Base-by-base conservation (phyloP, 2,113 vertebrate genomes). In the Carettochelys insculpta region DNA sequence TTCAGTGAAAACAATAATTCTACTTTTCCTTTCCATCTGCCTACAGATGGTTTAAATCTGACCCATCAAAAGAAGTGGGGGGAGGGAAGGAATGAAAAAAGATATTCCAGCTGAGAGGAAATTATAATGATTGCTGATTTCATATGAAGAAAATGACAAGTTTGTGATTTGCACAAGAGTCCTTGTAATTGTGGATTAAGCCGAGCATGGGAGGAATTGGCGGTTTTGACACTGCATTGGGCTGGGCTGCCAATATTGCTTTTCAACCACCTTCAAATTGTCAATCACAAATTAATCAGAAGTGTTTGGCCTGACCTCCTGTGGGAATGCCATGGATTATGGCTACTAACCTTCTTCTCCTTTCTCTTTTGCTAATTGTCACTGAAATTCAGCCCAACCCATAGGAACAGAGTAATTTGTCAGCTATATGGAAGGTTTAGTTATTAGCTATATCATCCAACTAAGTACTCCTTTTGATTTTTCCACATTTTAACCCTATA, bases 11-110 rank as follows among this genome's bases (percentile, higher is more conserved):
- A 97, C 93, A 97, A 92, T 97, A 91, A 97, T 97, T 98, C 96
- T 78, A 96, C 91, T 98, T 97, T 97, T 94, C 91, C 88, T 95
- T 97, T 96, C 97, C 97, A 96, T 98, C 96, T 98, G 97, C 91
- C 88, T 97, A 95, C 97, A 98, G 98, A 98, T 98, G 97, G 97
- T 97, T 98, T 97, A 97, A 98, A 98, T 97, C 96, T 97, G 95
- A 97, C 96, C 96, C 95, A 90, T 96, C 80, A 80, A 95, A 94
- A 96, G 65, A 20, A 34, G 12, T 29, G 17, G 11, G 31, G 47
- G n/a, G 58, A 58, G 34, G 43, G 31, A 52, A 20, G 91, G 52
- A 3, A 14, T 89, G 77, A 87, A 27, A 7, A 93, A 95, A 73
- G 85, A 84, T 88, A 94, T 86, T 94, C 79, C 92, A 92, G 79